Evolutionary conservation across 2,888 invertebrate genomes (phyloP).

Genomic region (Tholera decimalis): DNA sequence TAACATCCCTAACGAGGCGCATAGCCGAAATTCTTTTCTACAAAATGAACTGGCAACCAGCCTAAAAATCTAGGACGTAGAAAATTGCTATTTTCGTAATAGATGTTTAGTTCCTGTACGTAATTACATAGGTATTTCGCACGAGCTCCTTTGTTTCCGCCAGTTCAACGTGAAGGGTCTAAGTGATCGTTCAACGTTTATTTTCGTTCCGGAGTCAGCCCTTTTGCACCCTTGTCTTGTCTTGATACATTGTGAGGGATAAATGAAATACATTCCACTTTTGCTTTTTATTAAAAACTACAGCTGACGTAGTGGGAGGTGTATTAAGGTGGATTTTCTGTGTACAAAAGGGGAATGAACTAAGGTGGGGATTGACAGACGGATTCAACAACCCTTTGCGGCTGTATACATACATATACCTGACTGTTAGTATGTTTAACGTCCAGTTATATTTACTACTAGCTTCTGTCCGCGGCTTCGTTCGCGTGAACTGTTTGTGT

Average conservation of each 20-base stretch:
- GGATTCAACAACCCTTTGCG: constrained; percentile 25
- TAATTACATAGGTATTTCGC: constrained; percentile 67
- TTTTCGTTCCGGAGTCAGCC: constrained; percentile 85
- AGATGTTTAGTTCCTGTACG: constrained; percentile 48
- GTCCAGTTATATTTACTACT: neutral
- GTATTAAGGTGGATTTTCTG: constrained; percentile 46
- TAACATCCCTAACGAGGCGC: constrained; percentile 19
- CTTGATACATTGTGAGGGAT: constrained; percentile 87
- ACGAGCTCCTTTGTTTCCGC: constrained; percentile 72
- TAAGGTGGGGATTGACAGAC: neutral
- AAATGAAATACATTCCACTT: constrained; percentile 85
- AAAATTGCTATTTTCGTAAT: constrained; percentile 48
- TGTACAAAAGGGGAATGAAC: constrained; percentile 6
- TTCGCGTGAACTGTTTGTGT: too few relatives aligned
- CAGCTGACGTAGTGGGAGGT: constrained; percentile 61
- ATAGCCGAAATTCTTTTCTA: constrained; percentile 15
- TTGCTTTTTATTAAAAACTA: constrained; percentile 82
- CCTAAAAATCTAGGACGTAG: constrained; percentile 48
- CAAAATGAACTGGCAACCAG: constrained; percentile 38
- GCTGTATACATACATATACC: neutral
- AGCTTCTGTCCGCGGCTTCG: too few relatives aligned
- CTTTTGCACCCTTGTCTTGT: constrained; percentile 87
- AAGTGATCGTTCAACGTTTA: constrained; percentile 86
- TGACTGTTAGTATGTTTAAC: neutral
- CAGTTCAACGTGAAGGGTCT: constrained; percentile 77